A percentile compares a stretch with the other conserved stretches of the same genome.
phyloP scores from a whole-genome alignment of 2,888 invertebrate species.

The Empis livida region DNA sequence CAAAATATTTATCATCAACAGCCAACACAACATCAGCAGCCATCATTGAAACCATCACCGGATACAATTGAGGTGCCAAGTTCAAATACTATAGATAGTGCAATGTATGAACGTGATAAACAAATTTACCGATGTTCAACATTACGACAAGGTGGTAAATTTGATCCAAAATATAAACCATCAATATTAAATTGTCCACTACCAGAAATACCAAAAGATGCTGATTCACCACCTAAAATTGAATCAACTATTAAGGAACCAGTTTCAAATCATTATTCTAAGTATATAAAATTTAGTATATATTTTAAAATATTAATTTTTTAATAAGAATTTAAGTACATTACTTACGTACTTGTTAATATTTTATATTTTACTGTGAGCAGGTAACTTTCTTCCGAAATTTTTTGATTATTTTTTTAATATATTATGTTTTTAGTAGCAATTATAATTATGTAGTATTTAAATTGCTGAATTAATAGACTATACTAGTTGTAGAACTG shows the following conservation, averaged over 20 bases:
- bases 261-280: constrained; percentile 23
- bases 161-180: constrained; percentile 36
- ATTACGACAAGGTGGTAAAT: constrained; percentile 34
- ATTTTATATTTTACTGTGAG: too few species aligned
- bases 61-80: constrained; percentile 25
- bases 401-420: too few species aligned
- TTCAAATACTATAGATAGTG: constrained; percentile 28
- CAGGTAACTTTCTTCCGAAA: too few species aligned
- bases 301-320: too few species aligned
- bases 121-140: constrained; percentile 37
- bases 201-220: constrained; percentile 36
- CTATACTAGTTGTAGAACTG: too few species aligned
- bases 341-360: too few species aligned
- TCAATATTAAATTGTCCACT: constrained; percentile 36
- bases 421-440: too few species aligned
- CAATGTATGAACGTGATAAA: constrained; percentile 35
- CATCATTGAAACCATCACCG: constrained; percentile 18
- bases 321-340: background rate
- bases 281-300: constrained; percentile 19
- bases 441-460: too few species aligned
- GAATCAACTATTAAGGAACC: constrained; percentile 24
- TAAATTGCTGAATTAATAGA: too few species aligned
- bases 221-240: constrained; percentile 28
- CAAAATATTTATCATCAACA: background rate
- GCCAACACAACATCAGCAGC: constrained; percentile 17